Evolutionary conservation across 2,888 invertebrate genomes (phyloP), one percentile per base, ranked within the genome.

Genomic region (Nephrotoma guestfalica): DNA sequence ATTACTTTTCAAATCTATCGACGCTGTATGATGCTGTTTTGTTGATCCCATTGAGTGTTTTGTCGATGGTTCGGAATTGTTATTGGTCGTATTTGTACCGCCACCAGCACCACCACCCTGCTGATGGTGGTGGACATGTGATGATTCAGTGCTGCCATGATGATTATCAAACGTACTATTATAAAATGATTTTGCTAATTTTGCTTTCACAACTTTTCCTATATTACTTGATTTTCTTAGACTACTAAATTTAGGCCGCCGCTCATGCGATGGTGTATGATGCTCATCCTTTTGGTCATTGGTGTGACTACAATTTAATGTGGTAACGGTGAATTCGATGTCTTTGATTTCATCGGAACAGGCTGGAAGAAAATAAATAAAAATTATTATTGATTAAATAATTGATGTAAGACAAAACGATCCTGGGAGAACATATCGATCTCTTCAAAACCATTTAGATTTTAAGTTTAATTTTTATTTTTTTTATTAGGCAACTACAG

Each of bases 311-410:
- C 96, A 95, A 90, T 97, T 96, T 51, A 97, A 92, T 0, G 97
- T 97, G 41, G 96, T 96, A n/a, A 97, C 96, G 0, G 96, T 97
- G 88, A 97, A 94, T 90, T 97, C 97, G 88, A 97, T 96, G 90
- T 97, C 97, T 91, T 96, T 96, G 51, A 96, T 95, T 88, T 96
- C 95, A 89, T 95, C 95, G 86, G 94, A 94, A 85, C 94, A 94
- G 88, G 95, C 96, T 94, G 92, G 2, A 92, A 92, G 13, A 92
- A 92, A n/a, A 86, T 1, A 30, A 86, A 83, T 6, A 45, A 85
- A 86, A 86, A 13, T n/a, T 30, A 30, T 30, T 30, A 30, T 30
- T 30, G 1, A 30, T 30, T 30, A 30, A 1, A 30, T 2, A 30
- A 30, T 30, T 30, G 30, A 1, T 30, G 30, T 30, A 30, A 30